These are phyloP conservation scores for Pollenia angustigena DNA, from an alignment of 2,888 invertebrate genomes.

Conservation along the genomic window DNA sequence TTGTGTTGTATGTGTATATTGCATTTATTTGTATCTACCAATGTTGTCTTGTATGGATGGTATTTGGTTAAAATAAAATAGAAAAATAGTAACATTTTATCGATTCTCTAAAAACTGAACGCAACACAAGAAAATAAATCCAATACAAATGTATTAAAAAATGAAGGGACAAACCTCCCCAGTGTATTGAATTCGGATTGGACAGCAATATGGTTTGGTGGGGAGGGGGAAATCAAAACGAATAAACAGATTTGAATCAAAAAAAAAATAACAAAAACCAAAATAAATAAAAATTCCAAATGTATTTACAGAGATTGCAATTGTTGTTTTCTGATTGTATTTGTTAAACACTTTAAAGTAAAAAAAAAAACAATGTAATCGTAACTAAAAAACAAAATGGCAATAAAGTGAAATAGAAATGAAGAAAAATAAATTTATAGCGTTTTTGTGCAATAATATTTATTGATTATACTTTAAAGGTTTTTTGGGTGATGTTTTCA, in stretches of 20 bases:
- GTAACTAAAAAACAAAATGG: slow-evolving; percentile 45
- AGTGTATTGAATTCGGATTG: slow-evolving; percentile 53
- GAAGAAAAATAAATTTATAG: slow-evolving; percentile 17
- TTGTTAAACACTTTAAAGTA: slow-evolving; percentile 67
- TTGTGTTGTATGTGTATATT: slow-evolving; percentile 1
- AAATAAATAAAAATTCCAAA: background rate
- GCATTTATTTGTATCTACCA: slow-evolving; percentile 1
- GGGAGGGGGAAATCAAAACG: slow-evolving; percentile 28
- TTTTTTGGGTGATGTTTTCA: too few relatives aligned
- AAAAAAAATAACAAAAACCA: background rate
- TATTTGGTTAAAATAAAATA: slow-evolving; percentile 26
- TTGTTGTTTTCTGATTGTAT: slow-evolving; percentile 62
- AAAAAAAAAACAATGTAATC: slow-evolving; percentile 64
- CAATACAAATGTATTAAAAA: slow-evolving; percentile 33
- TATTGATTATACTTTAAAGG: too few relatives aligned
- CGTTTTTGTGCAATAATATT: background rate
- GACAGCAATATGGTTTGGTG: slow-evolving; percentile 31
- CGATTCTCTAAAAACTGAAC: slow-evolving; percentile 51
- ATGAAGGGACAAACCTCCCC: slow-evolving; percentile 55
- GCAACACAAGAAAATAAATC: slow-evolving; percentile 40
- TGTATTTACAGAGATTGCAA: slow-evolving; percentile 53
- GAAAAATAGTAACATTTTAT: slow-evolving; percentile 49
- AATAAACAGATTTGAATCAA: slow-evolving; percentile 25
- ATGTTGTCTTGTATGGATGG: slow-evolving; percentile 34
- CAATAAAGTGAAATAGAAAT: slow-evolving; percentile 43